Percentiles rank a stretch among this genome's conserved stretches.
Evolutionary conservation across 2,888 invertebrate genomes (phyloP).

Genomic region (Ashinkailepas kermadecensis): DNA sequence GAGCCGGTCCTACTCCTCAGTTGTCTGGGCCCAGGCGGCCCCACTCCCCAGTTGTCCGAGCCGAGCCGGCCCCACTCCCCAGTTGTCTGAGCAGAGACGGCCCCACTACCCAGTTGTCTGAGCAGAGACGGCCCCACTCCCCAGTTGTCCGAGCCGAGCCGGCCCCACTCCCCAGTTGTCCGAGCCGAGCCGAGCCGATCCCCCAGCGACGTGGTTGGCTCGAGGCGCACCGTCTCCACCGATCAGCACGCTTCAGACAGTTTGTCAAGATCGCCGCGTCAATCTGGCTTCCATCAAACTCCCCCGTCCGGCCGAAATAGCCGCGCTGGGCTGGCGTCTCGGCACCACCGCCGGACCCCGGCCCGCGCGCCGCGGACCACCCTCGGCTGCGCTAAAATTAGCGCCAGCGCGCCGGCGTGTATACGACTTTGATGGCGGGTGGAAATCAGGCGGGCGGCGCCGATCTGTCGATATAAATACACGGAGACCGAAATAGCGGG

Average conservation of each 20-base stretch:
- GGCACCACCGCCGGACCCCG: background rate
- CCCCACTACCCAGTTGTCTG: too few relatives aligned
- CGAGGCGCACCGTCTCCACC: background rate
- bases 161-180: too few relatives aligned
- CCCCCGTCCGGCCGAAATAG: background rate
- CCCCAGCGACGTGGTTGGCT: too few relatives aligned
- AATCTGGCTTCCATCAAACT: conserved; percentile 19
- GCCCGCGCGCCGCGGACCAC: background rate
- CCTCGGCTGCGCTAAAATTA: background rate
- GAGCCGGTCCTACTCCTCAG: too few relatives aligned
- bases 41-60: too few relatives aligned
- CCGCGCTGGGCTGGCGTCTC: background rate
- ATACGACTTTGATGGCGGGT: conserved; percentile 2
- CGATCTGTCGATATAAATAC: conserved; percentile 17
- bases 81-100: too few relatives aligned
- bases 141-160: too few relatives aligned
- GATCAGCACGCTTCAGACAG: background rate
- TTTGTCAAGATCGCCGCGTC: conserved; percentile 9
- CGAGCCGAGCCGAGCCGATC: too few relatives aligned
- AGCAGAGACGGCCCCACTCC: too few relatives aligned
- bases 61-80: too few relatives aligned
- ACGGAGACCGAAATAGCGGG: background rate
- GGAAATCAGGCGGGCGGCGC: background rate
- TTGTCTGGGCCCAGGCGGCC: too few relatives aligned
- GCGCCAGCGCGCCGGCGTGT: background rate